phyloP scores from a whole-genome alignment of 2,888 invertebrate species.

The Dynastes grantii region DNA sequence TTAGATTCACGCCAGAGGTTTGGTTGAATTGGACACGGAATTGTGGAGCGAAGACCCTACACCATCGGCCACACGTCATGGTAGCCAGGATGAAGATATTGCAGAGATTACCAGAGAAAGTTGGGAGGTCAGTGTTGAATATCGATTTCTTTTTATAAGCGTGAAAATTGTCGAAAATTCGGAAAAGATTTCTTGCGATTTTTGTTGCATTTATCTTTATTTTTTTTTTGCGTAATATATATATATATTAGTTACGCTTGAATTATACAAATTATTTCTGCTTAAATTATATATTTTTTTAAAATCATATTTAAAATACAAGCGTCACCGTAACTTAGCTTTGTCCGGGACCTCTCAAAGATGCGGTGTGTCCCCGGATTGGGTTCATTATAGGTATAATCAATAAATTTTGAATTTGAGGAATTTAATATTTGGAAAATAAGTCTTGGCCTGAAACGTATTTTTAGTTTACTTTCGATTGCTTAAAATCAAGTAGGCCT shows the following conservation, averaged over 20 bases:
- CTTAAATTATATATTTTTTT: background rate
- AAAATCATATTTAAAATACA: conserved; percentile 7
- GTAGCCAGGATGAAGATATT: conserved; percentile 81
- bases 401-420: too few species aligned
- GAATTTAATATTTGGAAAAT: too few species aligned
- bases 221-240: conserved; percentile 39
- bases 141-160: background rate
- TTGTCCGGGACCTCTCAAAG: too few species aligned
- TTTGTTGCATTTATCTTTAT: background rate
- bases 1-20: conserved; percentile 79
- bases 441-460: too few species aligned
- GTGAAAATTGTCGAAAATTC: conserved; percentile 28
- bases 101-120: conserved; percentile 89
- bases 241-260: background rate
- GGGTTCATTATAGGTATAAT: too few species aligned
- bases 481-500: too few species aligned
- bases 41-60: conserved; percentile 81
- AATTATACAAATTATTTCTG: background rate
- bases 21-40: conserved; percentile 93
- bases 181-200: background rate
- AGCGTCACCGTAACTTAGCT: background rate
- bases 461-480: too few species aligned
- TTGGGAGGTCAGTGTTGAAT: conserved; percentile 87
- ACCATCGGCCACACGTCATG: conserved; percentile 72
- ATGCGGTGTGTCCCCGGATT: too few species aligned